These are phyloP conservation scores for Trypoxylus dichotomus DNA, from an alignment of 1,140 invertebrate species.

Conservation along the genomic window DNA sequence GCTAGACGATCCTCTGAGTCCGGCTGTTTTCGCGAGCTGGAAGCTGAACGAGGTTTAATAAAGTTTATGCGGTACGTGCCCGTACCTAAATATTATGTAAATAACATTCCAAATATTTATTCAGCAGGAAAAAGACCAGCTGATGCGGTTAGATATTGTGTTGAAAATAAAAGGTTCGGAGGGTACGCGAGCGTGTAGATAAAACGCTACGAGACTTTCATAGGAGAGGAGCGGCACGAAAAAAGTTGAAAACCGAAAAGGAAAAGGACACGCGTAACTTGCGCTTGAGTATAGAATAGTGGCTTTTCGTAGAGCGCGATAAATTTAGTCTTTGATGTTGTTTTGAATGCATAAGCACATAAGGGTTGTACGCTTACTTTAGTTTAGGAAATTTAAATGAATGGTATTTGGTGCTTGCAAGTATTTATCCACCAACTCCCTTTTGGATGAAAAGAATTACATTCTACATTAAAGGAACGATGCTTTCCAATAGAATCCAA, in stretches of 20 bases:
- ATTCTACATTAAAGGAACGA: too few relatives aligned
- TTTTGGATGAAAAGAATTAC: too few relatives aligned
- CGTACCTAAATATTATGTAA: neutral
- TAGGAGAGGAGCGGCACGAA: neutral
- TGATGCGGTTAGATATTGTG: slow-evolving; percentile 1
- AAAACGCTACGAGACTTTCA: neutral
- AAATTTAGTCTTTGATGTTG: too few relatives aligned
- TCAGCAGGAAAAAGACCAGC: slow-evolving; percentile 1
- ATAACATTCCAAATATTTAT: slow-evolving; percentile 1
- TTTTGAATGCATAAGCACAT: too few relatives aligned
- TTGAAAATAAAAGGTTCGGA: neutral
- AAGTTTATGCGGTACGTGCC: neutral
- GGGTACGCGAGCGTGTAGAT: neutral
- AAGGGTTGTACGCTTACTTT: too few relatives aligned
- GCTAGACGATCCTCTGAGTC: too few relatives aligned
- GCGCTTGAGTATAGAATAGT: neutral
- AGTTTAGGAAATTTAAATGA: too few relatives aligned
- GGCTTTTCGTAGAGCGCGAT: neutral
- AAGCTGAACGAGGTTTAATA: neutral
- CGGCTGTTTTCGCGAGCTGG: too few relatives aligned
- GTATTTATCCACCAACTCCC: too few relatives aligned
- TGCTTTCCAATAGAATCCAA: too few relatives aligned
- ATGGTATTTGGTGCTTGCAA: too few relatives aligned
- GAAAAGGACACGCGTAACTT: neutral
- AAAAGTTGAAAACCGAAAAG: neutral